These are phyloP conservation scores for Aegithalos caudatus DNA, from an alignment of 2,113 vertebrate genomes.

Conservation along the genomic window DNA sequence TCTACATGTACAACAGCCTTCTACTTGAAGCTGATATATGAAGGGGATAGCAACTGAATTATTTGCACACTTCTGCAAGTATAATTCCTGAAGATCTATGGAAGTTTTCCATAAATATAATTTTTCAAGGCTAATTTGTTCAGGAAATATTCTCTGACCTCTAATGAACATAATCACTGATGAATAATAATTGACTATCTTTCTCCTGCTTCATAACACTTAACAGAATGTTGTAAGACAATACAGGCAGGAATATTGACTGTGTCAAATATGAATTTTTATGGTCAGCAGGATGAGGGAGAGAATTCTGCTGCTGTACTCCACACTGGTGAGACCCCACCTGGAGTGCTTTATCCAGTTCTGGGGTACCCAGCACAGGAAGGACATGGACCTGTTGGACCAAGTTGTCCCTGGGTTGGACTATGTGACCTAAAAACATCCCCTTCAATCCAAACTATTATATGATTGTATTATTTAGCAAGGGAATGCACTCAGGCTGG, in stretches of 20 bases:
- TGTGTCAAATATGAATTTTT: background rate
- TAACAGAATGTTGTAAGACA: background rate
- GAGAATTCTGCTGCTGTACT: background rate
- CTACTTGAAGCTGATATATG: background rate
- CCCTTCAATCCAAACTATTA: background rate
- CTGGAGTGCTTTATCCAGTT: background rate
- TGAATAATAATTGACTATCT: background rate
- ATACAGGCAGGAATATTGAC: background rate
- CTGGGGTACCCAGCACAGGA: background rate
- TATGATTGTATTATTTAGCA: background rate
- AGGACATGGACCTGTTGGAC: background rate
- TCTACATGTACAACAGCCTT: background rate
- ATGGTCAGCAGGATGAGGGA: background rate
- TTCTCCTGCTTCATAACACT: background rate
- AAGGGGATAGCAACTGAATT: background rate
- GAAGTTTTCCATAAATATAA: background rate
- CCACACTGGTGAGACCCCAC: accelerated
- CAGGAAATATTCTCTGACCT: background rate
- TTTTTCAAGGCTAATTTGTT: background rate
- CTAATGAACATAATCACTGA: background rate
- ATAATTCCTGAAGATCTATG: background rate
- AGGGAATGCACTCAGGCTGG: background rate
- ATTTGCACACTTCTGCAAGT: background rate
- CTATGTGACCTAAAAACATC: background rate
- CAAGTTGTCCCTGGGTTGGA: background rate